phyloP scores from a whole-genome alignment of 2,797 vertebrate species.

The Diglossa cyanea region DNA sequence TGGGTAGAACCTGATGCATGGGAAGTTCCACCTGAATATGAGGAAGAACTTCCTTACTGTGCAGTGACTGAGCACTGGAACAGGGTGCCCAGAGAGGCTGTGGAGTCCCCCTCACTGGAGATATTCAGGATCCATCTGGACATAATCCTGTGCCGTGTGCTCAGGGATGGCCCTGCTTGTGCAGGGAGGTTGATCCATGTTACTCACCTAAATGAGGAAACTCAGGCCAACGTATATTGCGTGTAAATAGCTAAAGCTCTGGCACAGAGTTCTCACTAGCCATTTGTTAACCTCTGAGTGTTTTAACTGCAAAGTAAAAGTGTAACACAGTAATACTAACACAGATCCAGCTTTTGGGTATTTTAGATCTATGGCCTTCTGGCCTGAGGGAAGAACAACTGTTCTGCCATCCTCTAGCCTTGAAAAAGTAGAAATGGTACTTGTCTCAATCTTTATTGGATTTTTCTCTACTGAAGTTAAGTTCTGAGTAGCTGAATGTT shows the following conservation, averaged over 20 bases:
- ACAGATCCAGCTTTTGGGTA: not conserved
- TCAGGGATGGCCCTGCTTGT: not conserved
- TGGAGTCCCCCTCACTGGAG: not conserved
- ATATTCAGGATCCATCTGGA: rapidly evolving
- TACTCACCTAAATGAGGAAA: not conserved
- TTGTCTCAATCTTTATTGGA: not conserved
- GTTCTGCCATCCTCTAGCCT: not conserved
- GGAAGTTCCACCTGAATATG: not conserved
- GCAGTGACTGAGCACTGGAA: not conserved
- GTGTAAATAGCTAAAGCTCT: not conserved
- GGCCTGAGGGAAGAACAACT: not conserved
- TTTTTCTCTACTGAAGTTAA: not conserved
- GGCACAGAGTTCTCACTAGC: not conserved
- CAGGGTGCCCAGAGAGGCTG: not conserved
- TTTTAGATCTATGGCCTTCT: not conserved
- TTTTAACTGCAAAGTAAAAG: not conserved
- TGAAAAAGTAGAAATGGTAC: not conserved
- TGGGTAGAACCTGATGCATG: not conserved
- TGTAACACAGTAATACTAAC: not conserved
- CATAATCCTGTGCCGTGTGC: rapidly evolving
- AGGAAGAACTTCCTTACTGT: not conserved
- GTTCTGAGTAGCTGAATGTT: not conserved
- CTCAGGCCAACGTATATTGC: not conserved
- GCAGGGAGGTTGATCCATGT: not conserved
- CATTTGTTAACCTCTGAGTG: not conserved